Percentiles rank a stretch among this genome's conserved stretches.
These are phyloP conservation scores for Turritopsis rubra DNA, from an alignment of 30 jellyfish, hydroid and myxozoan species.

Conservation along the genomic window DNA sequence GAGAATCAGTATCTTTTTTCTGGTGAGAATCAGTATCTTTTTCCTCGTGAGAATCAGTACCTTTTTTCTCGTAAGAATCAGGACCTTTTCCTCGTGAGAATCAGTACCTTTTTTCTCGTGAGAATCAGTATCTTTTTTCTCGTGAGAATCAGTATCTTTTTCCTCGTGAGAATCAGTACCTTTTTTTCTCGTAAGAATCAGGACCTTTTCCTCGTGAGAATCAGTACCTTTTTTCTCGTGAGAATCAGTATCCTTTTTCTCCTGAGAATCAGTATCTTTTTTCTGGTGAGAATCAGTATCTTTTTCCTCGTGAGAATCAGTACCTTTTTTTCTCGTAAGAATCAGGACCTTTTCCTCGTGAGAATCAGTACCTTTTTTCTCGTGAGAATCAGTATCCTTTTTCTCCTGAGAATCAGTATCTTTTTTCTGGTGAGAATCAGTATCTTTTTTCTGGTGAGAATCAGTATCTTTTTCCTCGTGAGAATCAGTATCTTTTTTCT, in stretches of 20 bases:
- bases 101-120: neutral
- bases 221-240: neutral
- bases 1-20: no score
- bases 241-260: neutral
- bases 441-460: neutral
- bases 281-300: neutral
- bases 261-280: no score
- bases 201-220: neutral
- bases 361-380: neutral
- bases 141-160: neutral
- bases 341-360: neutral
- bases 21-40: neutral
- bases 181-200: neutral
- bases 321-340: neutral
- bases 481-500: neutral
- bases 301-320: neutral
- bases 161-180: neutral
- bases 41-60: neutral
- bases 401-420: no score
- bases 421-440: neutral
- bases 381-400: neutral
- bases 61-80: neutral
- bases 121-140: neutral
- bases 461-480: neutral
- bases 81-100: neutral